A percentile compares a stretch with the other conserved stretches of the same genome.
Conservation (phyloP, 1,140 invertebrate species). For the Cherax quadricarinatus region DNA sequence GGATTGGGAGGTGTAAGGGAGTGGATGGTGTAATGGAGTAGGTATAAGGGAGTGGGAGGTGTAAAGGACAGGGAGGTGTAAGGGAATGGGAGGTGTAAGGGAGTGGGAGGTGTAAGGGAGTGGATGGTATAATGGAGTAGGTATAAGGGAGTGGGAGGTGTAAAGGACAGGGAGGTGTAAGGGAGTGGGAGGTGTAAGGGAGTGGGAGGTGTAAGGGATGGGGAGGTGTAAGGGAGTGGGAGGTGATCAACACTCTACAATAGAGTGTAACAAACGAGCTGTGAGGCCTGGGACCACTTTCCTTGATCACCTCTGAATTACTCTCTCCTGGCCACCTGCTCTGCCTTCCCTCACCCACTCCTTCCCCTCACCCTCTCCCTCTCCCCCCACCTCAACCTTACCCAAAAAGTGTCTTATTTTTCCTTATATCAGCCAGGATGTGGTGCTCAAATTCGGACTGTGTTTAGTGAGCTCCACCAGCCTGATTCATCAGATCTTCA, state of each 20-base stretch:
- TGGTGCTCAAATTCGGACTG: too few relatives aligned
- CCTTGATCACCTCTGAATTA: neutral
- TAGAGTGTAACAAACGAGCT: neutral
- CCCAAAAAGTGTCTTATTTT: neutral
- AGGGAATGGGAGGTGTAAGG: too few relatives aligned
- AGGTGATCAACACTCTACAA: neutral
- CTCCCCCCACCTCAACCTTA: neutral
- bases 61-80: too few relatives aligned
- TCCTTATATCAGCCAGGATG: too few relatives aligned
- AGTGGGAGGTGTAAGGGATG: too few relatives aligned
- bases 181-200: too few relatives aligned
- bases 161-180: too few relatives aligned
- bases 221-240: neutral
- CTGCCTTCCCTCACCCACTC: neutral
- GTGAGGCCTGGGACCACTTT: neutral
- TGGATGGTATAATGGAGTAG: neutral
- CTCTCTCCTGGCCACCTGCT: neutral
- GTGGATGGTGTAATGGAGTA: neutral
- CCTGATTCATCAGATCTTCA: too few relatives aligned
- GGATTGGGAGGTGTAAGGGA: too few relatives aligned
- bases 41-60: neutral
- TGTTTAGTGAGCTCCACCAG: too few relatives aligned
- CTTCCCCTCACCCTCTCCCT: neutral
- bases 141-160: neutral
- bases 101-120: too few relatives aligned